These are phyloP conservation scores for Cryptoprocta ferox DNA, from an alignment of 2,797 vertebrate genomes.

Conservation along the genomic window DNA sequence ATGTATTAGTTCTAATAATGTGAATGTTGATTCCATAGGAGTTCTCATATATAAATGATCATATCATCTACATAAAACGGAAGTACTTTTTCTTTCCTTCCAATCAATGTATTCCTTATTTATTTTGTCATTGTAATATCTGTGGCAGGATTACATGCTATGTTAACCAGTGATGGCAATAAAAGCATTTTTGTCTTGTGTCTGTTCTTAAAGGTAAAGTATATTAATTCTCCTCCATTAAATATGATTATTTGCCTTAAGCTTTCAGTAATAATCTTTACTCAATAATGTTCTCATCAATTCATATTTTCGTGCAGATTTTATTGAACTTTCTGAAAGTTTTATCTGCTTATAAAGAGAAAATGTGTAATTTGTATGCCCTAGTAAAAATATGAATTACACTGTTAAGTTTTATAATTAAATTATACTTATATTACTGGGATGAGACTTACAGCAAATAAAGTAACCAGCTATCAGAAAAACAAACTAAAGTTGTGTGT, in stretches of 20 bases:
- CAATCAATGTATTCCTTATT: neutral
- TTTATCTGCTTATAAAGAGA: constrained; percentile 1
- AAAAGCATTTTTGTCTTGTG: neutral
- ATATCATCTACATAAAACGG: neutral
- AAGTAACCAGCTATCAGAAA: neutral
- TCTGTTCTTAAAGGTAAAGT: neutral
- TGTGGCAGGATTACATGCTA: neutral
- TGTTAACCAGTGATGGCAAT: neutral
- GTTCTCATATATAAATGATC: neutral
- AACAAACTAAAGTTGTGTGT: neutral
- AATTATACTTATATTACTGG: neutral
- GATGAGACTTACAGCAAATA: neutral
- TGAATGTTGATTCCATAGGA: neutral
- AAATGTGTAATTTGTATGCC: neutral
- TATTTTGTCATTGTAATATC: constrained; percentile 4
- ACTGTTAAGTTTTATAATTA: neutral
- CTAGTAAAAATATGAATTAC: neutral
- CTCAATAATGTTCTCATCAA: neutral
- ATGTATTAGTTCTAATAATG: neutral
- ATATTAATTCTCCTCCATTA: neutral
- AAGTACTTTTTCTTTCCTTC: constrained; percentile 15
- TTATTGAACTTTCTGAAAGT: neutral
- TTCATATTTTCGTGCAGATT: constrained; percentile 3
- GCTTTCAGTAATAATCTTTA: constrained; percentile 2
- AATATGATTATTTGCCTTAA: neutral